Base-by-base conservation (phyloP, 2,113 vertebrate genomes). In the Anarrhichthys ocellatus region DNA sequence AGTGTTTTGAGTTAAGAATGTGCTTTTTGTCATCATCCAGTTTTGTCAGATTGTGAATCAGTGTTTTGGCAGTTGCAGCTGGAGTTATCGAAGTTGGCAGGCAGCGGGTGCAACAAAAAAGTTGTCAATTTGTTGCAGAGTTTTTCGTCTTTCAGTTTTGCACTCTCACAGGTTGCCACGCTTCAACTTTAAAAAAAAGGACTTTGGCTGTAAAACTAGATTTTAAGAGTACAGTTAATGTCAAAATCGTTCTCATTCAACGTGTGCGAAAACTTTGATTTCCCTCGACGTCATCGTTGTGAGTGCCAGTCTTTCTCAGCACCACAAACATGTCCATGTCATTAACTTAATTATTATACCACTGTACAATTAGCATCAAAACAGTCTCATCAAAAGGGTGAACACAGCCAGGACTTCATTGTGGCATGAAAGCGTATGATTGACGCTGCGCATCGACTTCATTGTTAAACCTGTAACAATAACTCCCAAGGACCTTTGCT, bases 1-100 rank as follows among this genome's bases (percentile, higher is more conserved):
- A 66, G 83, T 86, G 90, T 90, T 91, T 88, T 75, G 82, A 84
- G 84, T 85, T 90, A 90, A 92, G 90, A 90, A 91, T 87, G 73
- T 76, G 69, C 81, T 89, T 90, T 91, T 89, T 91, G 88, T 88
- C 90, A 80, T 81, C 83, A 80, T 85, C 87, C 82, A 70, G 82
- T 88, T 86, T 82, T 86, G 80, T 87, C 89, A 78, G 73, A 76
- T 78, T 90, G 87, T 89, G 85, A 87, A 84, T 89, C 86, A 76
- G 83, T 79, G 84, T 84, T 89, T 85, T 90, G 91, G 88, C 91
- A 85, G 89, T 81, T 71, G 78, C 88, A 86, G 88, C 88, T 91
- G 88, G 87, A 90, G 87, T 90, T 81, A 27, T 61, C 67, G 68
- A 76, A 82, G 80, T 78, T 86, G 87, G 82, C 88, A 87, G 78